phyloP scores from a whole-genome alignment of 2,888 invertebrate species.

The Drosophila histrio region DNA sequence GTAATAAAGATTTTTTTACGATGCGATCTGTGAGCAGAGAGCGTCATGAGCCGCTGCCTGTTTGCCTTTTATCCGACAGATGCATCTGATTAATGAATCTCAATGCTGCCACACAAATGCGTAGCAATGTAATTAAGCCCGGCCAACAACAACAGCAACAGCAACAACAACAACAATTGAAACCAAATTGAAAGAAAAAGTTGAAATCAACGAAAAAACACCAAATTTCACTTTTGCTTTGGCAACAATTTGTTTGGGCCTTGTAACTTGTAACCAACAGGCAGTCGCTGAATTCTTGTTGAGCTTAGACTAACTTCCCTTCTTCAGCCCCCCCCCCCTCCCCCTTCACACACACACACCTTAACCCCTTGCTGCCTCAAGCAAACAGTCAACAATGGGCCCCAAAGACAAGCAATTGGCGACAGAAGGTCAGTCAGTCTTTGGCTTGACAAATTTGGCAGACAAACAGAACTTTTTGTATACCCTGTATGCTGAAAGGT shows the following conservation, averaged over 20 bases:
- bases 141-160: slow-evolving; percentile 36
- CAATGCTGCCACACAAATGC: slow-evolving; percentile 67
- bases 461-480: slow-evolving; percentile 35
- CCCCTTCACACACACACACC: neutral
- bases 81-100: slow-evolving; percentile 79
- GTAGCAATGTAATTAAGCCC: slow-evolving; percentile 75
- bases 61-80: slow-evolving; percentile 72
- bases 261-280: slow-evolving; percentile 32
- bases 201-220: slow-evolving; percentile 15
- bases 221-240: slow-evolving; percentile 52
- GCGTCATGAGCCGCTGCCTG: slow-evolving; percentile 64
- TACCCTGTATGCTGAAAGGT: neutral
- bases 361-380: neutral
- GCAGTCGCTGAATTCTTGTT: slow-evolving; percentile 20
- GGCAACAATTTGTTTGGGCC: slow-evolving; percentile 27
- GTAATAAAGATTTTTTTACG: slow-evolving; percentile 44
- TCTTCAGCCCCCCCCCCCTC: neutral
- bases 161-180: slow-evolving; percentile 30
- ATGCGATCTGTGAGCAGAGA: slow-evolving; percentile 48
- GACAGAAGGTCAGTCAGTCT: slow-evolving; percentile 49
- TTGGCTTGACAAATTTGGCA: slow-evolving; percentile 59
- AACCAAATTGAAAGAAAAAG: slow-evolving; percentile 51
- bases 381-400: slow-evolving; percentile 11
- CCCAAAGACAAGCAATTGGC: slow-evolving; percentile 32
- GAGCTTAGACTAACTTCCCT: neutral